Percentiles rank a stretch among this genome's conserved stretches.
These are phyloP conservation scores for Pelagia noctiluca DNA, from an alignment of 30 jellyfish, hydroid and myxozoan genomes.

Conservation along the genomic window DNA sequence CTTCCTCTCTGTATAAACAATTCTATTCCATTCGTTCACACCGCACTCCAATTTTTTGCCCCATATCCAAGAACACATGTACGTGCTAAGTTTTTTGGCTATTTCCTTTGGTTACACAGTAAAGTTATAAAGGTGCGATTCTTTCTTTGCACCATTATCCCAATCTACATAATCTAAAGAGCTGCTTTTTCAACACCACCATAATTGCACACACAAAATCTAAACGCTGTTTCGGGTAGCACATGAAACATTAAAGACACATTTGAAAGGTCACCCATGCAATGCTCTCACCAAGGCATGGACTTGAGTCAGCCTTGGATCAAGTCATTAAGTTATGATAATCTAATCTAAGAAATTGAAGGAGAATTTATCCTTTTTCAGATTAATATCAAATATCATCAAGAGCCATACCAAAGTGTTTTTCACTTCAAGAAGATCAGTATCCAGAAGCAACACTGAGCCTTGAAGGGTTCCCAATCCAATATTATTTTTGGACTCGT, in stretches of 20 bases:
- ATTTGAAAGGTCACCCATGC: not conserved
- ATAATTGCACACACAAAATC: too few species aligned
- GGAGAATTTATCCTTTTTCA: not conserved
- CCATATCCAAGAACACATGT: too few species aligned
- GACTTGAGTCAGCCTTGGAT: not conserved
- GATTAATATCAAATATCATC: not conserved
- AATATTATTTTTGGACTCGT: slow-evolving; percentile 13
- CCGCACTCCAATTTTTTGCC: too few species aligned
- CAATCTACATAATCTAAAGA: too few species aligned
- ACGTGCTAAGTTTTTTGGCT: too few species aligned
- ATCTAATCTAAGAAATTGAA: not conserved
- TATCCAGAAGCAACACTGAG: slow-evolving; percentile 31
- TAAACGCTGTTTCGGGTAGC: too few species aligned
- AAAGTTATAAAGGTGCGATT: too few species aligned
- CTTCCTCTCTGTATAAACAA: too few species aligned
- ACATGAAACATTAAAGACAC: not conserved
- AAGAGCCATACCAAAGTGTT: slow-evolving; percentile 27
- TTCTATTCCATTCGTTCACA: too few species aligned
- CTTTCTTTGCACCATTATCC: too few species aligned
- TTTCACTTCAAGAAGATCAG: slow-evolving; percentile 48
- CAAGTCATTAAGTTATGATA: not conserved
- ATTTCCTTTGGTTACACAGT: too few species aligned
- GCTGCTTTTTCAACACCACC: too few species aligned
- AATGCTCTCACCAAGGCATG: not conserved
- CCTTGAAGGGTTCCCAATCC: slow-evolving; percentile 56